phyloP scores from a whole-genome alignment of 2,888 invertebrate genomes.

The Parascotia fuliginaria region DNA sequence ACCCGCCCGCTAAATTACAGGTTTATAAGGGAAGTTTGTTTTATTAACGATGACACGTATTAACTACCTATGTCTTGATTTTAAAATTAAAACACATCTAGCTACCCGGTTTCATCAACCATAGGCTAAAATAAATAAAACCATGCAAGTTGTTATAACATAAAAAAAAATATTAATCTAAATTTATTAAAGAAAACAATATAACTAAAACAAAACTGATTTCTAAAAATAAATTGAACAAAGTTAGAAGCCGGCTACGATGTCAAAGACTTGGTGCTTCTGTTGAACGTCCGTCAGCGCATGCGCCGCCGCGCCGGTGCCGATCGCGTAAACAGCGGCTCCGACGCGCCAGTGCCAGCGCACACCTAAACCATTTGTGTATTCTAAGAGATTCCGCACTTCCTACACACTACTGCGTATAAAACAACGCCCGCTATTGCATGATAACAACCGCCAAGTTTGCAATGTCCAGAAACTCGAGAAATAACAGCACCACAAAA shows the following conservation, averaged over 20 bases:
- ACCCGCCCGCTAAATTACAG: no score
- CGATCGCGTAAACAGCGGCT: conserved; percentile 74
- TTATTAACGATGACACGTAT: no score
- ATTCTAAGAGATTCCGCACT: conserved; percentile 62
- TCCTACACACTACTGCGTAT: conserved; percentile 32
- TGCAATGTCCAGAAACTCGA: conserved; percentile 23
- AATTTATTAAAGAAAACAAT: conserved; percentile 49
- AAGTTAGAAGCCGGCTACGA: conserved; percentile 62
- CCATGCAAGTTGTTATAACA: not conserved
- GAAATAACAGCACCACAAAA: conserved; percentile 50
- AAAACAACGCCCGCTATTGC: not conserved
- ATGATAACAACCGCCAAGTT: not conserved
- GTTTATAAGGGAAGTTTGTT: no score
- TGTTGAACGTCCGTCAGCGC: conserved; percentile 76
- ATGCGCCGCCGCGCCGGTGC: conserved; percentile 23
- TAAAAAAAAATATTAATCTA: conserved; percentile 2
- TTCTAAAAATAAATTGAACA: conserved; percentile 65
- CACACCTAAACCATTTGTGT: conserved; percentile 67
- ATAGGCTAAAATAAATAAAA: not conserved
- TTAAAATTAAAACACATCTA: no score
- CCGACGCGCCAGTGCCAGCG: conserved; percentile 48
- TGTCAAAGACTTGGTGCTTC: conserved; percentile 75
- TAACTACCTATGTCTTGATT: no score
- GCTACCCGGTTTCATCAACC: not conserved
- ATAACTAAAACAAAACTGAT: conserved; percentile 42